Evolutionary conservation across 2,113 vertebrate genomes (phyloP), one percentile per base, ranked within the genome.

Genomic region (Pterocles orientalis): DNA sequence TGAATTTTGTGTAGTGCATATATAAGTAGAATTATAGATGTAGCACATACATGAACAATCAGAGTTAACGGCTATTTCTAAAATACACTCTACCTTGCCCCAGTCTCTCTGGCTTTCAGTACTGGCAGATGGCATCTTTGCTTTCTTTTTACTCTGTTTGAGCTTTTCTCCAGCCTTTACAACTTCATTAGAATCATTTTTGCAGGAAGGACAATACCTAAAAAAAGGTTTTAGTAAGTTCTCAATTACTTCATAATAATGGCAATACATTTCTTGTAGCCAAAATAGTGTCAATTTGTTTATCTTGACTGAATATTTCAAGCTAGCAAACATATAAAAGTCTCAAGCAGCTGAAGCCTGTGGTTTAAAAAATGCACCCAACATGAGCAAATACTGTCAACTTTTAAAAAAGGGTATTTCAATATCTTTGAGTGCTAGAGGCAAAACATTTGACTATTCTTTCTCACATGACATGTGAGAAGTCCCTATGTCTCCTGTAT

Each of bases 201-300:
- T 99, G 98, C 99, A 99, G 92, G 99, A 99, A 96, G 99, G 99
- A 97, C 99, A 99, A 98, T 99, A 99, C 99, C 99, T 99, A 97
- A 71, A 97, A 96, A 95, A 90, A 95, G 58, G 93, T 81, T 92
- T 88, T 81, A 86, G 87, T 54, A 95, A 79, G 91, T 94, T 94
- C 79, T 96, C 70, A 92, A 96, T 96, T 94, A 92, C 48, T 94
- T 75, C 75, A 78, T 57, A 80, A 65, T 82, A 94, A 89, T 71
- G 88, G 84, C 93, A 97, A 85, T 34, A 87, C 53, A 91, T 82
- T 84, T 92, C 78, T 64, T 83, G 82, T 84, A 95, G 88, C 90
- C 92, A 76, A 86, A 88, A 77, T 50, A 70, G 23, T 28, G 57
- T 78, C 26, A 62, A 79, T 71, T 90, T 80, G 14, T 86, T 93